A percentile compares a stretch with the other conserved stretches of the same genome.
Evolutionary conservation across 1,140 invertebrate species (phyloP).

Genomic region (Pseudomyrmex gracilis): DNA sequence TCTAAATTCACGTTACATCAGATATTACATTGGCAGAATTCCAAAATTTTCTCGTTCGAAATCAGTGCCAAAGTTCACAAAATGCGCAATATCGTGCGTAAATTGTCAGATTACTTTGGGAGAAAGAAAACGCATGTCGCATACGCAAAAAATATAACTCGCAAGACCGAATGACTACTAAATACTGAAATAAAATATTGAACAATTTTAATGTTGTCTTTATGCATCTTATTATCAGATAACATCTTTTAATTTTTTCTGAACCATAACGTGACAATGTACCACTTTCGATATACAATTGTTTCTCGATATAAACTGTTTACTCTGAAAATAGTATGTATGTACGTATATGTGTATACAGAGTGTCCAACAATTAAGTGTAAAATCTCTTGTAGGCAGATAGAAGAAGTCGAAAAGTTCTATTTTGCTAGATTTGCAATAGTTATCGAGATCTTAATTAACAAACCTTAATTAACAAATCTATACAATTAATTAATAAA

Average conservation of each 20-base stretch:
- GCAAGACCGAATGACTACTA: neutral
- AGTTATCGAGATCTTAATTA: too few relatives aligned
- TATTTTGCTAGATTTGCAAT: too few relatives aligned
- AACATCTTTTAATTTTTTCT: neutral
- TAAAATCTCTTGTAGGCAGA: too few relatives aligned
- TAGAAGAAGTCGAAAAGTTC: too few relatives aligned
- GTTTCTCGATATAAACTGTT: neutral
- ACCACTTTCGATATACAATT: too few relatives aligned
- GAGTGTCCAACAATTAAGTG: too few relatives aligned
- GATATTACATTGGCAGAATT: conserved; percentile 27
- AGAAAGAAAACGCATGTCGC: neutral
- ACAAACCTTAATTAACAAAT: too few relatives aligned
- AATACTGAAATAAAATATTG: neutral
- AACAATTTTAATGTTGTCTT: neutral
- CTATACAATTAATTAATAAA: too few relatives aligned
- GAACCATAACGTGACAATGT: too few relatives aligned
- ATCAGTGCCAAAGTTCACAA: conserved; percentile 35
- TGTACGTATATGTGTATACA: too few relatives aligned
- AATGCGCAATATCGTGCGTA: neutral
- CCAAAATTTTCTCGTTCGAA: conserved; percentile 18
- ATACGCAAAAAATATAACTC: conserved; percentile 13
- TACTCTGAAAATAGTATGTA: neutral
- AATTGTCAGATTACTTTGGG: neutral
- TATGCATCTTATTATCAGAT: neutral
- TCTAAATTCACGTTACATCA: conserved; percentile 36